Base-by-base conservation (phyloP, 2,113 vertebrate genomes). In the Lycaon pictus region DNA sequence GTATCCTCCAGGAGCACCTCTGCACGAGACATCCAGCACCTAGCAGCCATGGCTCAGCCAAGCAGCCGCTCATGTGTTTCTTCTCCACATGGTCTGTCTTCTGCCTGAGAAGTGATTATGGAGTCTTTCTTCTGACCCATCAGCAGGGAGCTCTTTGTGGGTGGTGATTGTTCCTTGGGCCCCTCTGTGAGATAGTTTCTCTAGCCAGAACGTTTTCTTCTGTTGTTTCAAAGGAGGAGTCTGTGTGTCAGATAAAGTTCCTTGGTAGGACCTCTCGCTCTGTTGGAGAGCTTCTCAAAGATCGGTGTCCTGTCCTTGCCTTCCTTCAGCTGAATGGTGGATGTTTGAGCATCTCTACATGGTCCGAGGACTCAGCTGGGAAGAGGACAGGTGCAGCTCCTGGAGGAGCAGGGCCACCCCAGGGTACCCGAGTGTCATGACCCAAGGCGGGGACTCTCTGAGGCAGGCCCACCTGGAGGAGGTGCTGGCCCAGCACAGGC, bases 381-480 rank as follows among this genome's bases (percentile, higher is more conserved):
- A 53, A 7, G 55, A 71, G 62, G 20, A 20, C 55, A 17, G 56
- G 11, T 3, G 2, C 11, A 53, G 43, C 22, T 58, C 27, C 19
- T 12, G 20, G 32, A 80, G 48, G n/a, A 8, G 72, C 32, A 23
- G 82, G 35, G 11, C 32, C 67, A 11, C 13, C 16, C 37, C n/a
- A 17, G 0, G 25, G 37, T 37, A 11, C 22, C 15, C 8, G 6
- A 29, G 32, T 6, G 23, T 48, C 29, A 15, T 35, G 3, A 20
- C 29, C 29, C 5, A 5, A 13, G 0, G 8, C 20, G 43, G n/a
- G 43, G 15, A 16, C 23, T 10, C 51, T 76, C 48, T 2, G 3
- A 27, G 29, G 43, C 25, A 58, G 29, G 53, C 56, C 37, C 13
- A n/a, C 37, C 32, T 48, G 32, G 32, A 62, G 53, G 74, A 67